Evolutionary conservation across 2,797 vertebrate species (phyloP).

Genomic region (Lerista edwardsae): DNA sequence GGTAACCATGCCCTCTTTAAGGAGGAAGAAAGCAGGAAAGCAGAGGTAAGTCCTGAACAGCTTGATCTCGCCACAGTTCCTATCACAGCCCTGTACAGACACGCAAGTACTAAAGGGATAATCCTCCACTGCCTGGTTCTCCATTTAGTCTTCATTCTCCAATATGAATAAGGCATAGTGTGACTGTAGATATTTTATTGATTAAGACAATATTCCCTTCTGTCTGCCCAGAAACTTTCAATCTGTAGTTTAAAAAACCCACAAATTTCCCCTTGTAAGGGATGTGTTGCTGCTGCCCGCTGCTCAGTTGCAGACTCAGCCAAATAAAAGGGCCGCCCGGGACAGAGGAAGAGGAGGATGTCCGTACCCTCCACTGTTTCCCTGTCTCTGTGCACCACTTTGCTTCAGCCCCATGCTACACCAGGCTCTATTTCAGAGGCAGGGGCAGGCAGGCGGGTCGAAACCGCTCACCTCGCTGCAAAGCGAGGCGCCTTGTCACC

Average conservation of each 20-base stretch:
- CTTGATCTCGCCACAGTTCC: background rate
- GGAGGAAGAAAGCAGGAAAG: background rate
- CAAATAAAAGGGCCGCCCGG: too few relatives aligned
- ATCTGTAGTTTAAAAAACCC: background rate
- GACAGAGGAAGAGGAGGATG: too few relatives aligned
- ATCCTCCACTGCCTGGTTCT: background rate
- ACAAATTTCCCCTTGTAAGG: conserved; percentile 8
- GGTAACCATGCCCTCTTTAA: conserved; percentile 36
- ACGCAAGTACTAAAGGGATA: background rate
- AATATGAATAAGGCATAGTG: conserved; percentile 10
- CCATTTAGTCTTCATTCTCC: background rate
- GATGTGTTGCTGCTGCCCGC: too few relatives aligned
- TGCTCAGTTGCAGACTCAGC: too few relatives aligned
- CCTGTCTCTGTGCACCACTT: too few relatives aligned
- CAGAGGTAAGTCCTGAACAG: background rate
- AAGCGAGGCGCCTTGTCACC: too few relatives aligned
- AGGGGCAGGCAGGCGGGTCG: too few relatives aligned
- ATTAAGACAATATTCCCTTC: conserved; percentile 28
- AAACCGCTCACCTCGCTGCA: too few relatives aligned
- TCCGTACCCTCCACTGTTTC: too few relatives aligned
- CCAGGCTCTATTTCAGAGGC: too few relatives aligned
- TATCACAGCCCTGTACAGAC: background rate
- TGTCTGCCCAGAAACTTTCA: background rate
- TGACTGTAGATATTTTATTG: conserved; percentile 22
- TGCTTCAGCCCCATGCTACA: too few relatives aligned